These are phyloP conservation scores for Matsumurasca onukii DNA, from an alignment of 1,140 invertebrate genomes.

Conservation along the genomic window DNA sequence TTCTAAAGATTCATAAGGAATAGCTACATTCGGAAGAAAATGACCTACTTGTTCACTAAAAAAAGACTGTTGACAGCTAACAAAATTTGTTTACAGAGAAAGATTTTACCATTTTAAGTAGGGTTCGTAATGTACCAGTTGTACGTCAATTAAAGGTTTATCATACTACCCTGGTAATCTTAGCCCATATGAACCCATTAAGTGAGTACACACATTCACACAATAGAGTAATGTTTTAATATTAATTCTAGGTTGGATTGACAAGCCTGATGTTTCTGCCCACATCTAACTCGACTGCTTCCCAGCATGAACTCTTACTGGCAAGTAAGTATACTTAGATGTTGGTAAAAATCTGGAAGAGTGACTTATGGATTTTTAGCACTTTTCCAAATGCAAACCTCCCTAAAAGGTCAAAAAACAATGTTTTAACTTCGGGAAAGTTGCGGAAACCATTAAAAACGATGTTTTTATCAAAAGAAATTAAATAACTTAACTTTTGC, in stretches of 20 bases:
- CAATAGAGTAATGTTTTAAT: slow-evolving; percentile 31
- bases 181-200: slow-evolving; percentile 21
- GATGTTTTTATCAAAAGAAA: background rate
- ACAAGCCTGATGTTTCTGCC: slow-evolving; percentile 86
- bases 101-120: slow-evolving; percentile 35
- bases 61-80: background rate
- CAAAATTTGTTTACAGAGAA: slow-evolving; percentile 26
- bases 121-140: background rate
- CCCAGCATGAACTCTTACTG: slow-evolving; percentile 84
- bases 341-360: background rate
- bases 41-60: too few relatives aligned
- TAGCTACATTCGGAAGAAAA: too few relatives aligned
- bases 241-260: slow-evolving; percentile 69
- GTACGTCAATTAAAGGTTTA: background rate
- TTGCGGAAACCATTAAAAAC: background rate
- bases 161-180: slow-evolving; percentile 9
- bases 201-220: slow-evolving; percentile 27
- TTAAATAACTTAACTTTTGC: background rate
- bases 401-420: background rate
- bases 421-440: background rate
- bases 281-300: slow-evolving; percentile 73
- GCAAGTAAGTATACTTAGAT: slow-evolving; percentile 61
- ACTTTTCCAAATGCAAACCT: background rate
- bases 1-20: too few relatives aligned
- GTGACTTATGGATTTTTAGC: background rate